These are phyloP conservation scores for Nemopilema nomurai DNA, from an alignment of 30 jellyfish, hydroid and myxozoan genomes.

Conservation along the genomic window DNA sequence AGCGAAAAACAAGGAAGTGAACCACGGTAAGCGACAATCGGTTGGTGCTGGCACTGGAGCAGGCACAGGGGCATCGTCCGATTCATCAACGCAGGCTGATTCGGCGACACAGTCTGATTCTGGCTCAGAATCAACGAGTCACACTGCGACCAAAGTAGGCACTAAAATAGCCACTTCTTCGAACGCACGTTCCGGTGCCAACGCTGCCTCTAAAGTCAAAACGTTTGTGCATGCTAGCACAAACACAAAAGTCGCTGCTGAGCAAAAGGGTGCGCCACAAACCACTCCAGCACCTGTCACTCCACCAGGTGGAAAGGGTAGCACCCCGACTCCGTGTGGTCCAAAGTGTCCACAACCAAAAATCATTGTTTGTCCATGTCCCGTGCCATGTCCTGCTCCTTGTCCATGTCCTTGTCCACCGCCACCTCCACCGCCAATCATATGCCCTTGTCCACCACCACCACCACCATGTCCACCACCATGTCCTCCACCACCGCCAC, in stretches of 20 bases:
- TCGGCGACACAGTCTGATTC: conserved; percentile 88
- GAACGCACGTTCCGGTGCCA: conserved; percentile 95
- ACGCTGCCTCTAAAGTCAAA: conserved; percentile 97
- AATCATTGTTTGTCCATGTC: conserved; percentile 72
- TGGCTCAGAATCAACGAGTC: conserved; percentile 83
- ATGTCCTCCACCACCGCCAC: conserved; percentile 73
- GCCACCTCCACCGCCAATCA: conserved; percentile 55
- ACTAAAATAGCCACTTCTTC: conserved; percentile 92
- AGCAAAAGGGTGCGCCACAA: conserved; percentile 82
- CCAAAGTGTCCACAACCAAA: conserved; percentile 66
- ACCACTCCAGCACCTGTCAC: conserved; percentile 72
- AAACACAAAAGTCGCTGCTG: conserved; percentile 86
- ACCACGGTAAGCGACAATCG: conserved; percentile 64
- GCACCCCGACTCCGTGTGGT: conserved; percentile 26
- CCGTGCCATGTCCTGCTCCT: conserved; percentile 83
- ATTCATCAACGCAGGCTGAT: conserved; percentile 72
- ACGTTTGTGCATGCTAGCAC: conserved; percentile 96
- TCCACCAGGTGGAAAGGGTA: conserved; percentile 37
- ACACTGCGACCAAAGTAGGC: conserved; percentile 88
- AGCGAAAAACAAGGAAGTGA: conserved; percentile 6
- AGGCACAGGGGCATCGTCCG: conserved; percentile 88
- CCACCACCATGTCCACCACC: conserved; percentile 76
- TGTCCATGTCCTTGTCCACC: conserved; percentile 99
- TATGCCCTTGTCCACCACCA: conserved; percentile 75
- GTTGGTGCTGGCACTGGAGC: conserved; percentile 85